Evolutionary conservation across 92 coral and sea anemone genomes (phyloP), one percentile per base, ranked within the genome.

Genomic region (Virgularia gustaviana): DNA sequence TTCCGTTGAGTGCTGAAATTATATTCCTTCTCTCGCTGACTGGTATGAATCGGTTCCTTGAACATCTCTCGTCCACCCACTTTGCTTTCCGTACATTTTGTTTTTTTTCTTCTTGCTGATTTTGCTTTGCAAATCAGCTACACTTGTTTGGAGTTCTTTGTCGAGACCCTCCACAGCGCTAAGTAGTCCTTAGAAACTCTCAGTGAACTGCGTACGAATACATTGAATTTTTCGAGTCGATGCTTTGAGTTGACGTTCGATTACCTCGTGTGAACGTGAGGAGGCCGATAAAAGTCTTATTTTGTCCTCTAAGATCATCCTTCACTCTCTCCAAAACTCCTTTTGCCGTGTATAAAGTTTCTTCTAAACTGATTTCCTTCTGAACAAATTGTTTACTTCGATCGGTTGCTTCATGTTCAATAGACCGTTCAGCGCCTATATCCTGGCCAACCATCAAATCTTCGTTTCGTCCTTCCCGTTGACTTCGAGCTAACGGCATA

Each of bases 81-180:
- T n/a, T n/a, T n/a, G n/a, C 28, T 52, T 9, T 30, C 37, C 70
- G 29, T n/a, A 11, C 27, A 62, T n/a, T n/a, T 30, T 13, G 18
- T 9, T 27, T 62, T 62, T 62, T 1, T 16, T 35, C 5, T 35
- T 7, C 6, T 35, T 49, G 44, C 29, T 22, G 15, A 19, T 36
- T 62, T 27, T 35, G 2, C 70, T 49, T 35, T 36, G 70, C 70
- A 62, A 22, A 52, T 52, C 58, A 52, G 58, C 58, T 52, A 22
- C 29, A 19, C 27, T 62, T 27, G 28, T 35, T 20, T 35, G 70
- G 28, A 62, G 20, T 6, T 36, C n/a, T 31, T 31, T 27, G 16
- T 59, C 55, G 7, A 62, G 65, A 6, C 39, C 34, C 39, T 59
- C 65, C 37, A 59, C 63, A 31, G 65, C 39, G 38, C n/a, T 59